Base-by-base conservation (phyloP, 2,888 invertebrate species). In the Hyalella azteca region DNA sequence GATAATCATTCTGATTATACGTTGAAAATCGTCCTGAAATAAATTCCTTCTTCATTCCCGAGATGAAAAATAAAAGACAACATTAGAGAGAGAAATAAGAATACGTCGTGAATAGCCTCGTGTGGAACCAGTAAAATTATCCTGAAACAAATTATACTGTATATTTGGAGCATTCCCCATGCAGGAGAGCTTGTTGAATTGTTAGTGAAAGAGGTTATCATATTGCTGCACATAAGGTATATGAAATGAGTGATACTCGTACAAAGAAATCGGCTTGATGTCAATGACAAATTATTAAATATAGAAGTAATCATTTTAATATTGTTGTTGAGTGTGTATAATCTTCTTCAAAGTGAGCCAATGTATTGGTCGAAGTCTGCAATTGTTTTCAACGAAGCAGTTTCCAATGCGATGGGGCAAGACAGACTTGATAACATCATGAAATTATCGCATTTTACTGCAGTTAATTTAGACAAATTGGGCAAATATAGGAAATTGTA, bases 401-500 rank as follows among this genome's bases (percentile, higher is more conserved):
- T 54, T 36, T 59, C n/a, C 45, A 78, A 45, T 54, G 79, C 50
- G 39, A 79, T 79, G 75, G 54, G 59, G 5, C 76, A 54, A 54
- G 76, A 79, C 40, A 75, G 79, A 32, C 75, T 79, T 75, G 79
- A 76, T 41, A 19, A 15, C 82, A 86, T 86, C 50, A 75, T 84
- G 41, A 84, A 81, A 76, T 86, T 84, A 83, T n/a, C 86, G 26
- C 85, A 86, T 80, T 85, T 79, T 81, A 83, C 73, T 60, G 80
- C 83, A 39, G 50, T 85, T 11, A 85, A 84, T 75, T 3, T 36
- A 45, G 75, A 79, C 26, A 50, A 60, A 26, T 78, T 81, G 48
- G 86, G 87, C 77, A 86, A 86, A 85, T 85, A 85, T 81, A 81
- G 81, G 73, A 87, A 86, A 79, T 59, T 87, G 22, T 50, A 85